These are phyloP conservation scores for Drosophila yooni DNA, from an alignment of 2,888 invertebrate species.

Conservation along the genomic window DNA sequence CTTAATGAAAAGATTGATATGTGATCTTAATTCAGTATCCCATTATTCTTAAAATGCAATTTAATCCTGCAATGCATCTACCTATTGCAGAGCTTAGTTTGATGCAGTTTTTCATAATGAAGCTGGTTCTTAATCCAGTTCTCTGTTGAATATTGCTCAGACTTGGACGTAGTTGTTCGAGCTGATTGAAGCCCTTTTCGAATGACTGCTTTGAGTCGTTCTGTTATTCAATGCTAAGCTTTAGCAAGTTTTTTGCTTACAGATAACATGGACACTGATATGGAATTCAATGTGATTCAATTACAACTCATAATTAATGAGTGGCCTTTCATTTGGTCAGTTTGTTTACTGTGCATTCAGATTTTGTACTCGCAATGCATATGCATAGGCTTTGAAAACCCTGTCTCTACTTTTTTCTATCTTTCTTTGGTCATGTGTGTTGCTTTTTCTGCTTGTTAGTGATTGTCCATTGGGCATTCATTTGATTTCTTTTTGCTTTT, in stretches of 20 bases:
- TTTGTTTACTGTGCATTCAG: conserved; percentile 34
- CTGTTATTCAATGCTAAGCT: conserved; percentile 19
- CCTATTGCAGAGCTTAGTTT: conserved; percentile 9
- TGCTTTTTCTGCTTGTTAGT: conserved; percentile 43
- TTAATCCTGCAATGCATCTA: not conserved
- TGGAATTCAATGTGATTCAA: conserved; percentile 59
- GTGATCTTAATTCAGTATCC: not conserved
- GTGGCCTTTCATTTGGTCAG: conserved; percentile 43
- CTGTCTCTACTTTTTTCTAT: not conserved
- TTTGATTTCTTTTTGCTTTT: conserved; percentile 42
- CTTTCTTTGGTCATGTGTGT: conserved; percentile 17
- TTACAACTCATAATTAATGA: conserved; percentile 77
- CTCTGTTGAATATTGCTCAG: conserved; percentile 18
- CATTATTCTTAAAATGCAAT: not conserved
- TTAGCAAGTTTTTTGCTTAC: conserved; percentile 15
- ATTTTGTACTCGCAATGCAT: conserved; percentile 52
- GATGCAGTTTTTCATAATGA: not conserved
- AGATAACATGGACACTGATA: conserved; percentile 7
- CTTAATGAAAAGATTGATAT: not conserved
- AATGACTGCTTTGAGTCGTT: conserved; percentile 21
- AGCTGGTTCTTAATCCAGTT: conserved; percentile 20
- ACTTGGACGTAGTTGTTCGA: conserved; percentile 16
- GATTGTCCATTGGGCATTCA: conserved; percentile 79
- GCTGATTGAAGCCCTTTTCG: conserved; percentile 24
- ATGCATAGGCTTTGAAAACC: conserved; percentile 49